These are phyloP conservation scores for Teinopalpus imperialis DNA, from an alignment of 2,888 invertebrate species.

Conservation along the genomic window DNA sequence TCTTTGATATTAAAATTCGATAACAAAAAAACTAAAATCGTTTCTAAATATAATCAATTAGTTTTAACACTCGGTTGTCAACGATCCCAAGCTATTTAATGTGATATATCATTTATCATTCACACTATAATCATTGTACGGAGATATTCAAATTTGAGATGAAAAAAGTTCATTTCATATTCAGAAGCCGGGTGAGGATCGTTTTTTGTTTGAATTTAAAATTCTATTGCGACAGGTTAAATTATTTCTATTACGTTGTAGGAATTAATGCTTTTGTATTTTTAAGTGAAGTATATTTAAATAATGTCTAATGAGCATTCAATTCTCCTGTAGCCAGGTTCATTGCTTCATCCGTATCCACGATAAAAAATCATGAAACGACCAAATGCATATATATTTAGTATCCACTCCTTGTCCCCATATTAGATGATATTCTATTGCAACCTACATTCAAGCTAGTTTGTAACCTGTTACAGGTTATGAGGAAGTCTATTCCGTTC, in stretches of 20 bases:
- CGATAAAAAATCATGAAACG: too few relatives aligned
- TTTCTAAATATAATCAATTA: slow-evolving; percentile 35
- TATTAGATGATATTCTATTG: too few relatives aligned
- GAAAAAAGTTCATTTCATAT: slow-evolving; percentile 35
- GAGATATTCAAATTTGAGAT: slow-evolving; percentile 30
- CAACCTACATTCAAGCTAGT: too few relatives aligned
- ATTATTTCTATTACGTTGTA: slow-evolving; percentile 7
- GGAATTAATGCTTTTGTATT: too few relatives aligned
- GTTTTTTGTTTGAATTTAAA: slow-evolving; percentile 24
- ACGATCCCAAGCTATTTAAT: slow-evolving; percentile 22
- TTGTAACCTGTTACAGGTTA: too few relatives aligned
- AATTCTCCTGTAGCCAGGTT: too few relatives aligned
- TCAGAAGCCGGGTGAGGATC: slow-evolving; percentile 33
- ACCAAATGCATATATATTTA: too few relatives aligned
- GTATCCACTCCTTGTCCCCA: too few relatives aligned
- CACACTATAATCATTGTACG: slow-evolving; percentile 31
- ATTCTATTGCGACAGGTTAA: slow-evolving; percentile 3
- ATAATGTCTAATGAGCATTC: too few relatives aligned
- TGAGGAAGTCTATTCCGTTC: too few relatives aligned
- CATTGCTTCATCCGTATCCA: too few relatives aligned
- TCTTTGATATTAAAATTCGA: slow-evolving; percentile 26
- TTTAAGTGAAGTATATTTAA: too few relatives aligned
- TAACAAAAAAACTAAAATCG: slow-evolving; percentile 26
- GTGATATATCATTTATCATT: slow-evolving; percentile 32
- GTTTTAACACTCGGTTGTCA: slow-evolving; percentile 29